phyloP scores from a whole-genome alignment of 2,888 invertebrate species.

The Deroplatys truncata region DNA sequence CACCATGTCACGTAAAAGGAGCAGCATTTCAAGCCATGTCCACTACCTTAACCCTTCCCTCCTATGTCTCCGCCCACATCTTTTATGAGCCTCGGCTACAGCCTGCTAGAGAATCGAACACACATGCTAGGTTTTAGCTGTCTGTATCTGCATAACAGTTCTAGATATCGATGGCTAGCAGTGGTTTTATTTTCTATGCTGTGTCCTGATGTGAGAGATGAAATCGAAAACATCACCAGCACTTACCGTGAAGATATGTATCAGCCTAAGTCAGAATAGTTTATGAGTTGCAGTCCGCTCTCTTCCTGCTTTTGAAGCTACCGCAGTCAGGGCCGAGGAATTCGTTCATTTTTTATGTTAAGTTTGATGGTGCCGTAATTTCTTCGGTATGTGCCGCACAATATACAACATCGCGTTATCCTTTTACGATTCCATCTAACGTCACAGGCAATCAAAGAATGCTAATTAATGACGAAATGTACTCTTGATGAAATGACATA shows the following conservation, averaged over 20 bases:
- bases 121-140: neutral
- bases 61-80: neutral
- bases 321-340: slow-evolving; percentile 6
- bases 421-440: slow-evolving; percentile 6
- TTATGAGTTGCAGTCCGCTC: neutral
- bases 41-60: neutral
- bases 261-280: neutral
- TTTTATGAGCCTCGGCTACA: neutral
- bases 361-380: neutral
- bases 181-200: neutral
- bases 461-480: slow-evolving; percentile 8
- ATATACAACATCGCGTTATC: slow-evolving; percentile 4
- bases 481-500: neutral
- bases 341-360: slow-evolving; percentile 2
- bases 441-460: slow-evolving; percentile 16
- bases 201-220: neutral
- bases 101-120: neutral
- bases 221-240: neutral
- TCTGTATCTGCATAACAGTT: neutral
- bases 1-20: neutral
- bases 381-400: neutral
- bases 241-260: neutral
- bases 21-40: slow-evolving; percentile 1
- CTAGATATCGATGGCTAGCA: neutral
- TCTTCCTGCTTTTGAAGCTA: neutral